phyloP scores from a whole-genome alignment of 64 coral and sea anemone genomes.

The Astreopora myriophthalma region DNA sequence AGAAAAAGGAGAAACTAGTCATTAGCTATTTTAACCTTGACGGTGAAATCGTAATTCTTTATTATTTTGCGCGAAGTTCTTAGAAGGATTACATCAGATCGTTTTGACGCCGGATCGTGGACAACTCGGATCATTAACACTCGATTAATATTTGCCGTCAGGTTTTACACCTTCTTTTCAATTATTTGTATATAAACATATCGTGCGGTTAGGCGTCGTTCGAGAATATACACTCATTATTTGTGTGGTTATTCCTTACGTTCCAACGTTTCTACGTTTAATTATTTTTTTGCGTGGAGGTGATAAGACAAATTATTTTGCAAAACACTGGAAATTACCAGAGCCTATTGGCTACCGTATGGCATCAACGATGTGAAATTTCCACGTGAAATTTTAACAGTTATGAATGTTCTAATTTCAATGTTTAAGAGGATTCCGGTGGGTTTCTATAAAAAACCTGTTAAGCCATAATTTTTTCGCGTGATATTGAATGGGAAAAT shows the following conservation, averaged over 20 bases:
- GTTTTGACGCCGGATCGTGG: constrained; percentile 6
- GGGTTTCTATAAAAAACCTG: too few relatives aligned
- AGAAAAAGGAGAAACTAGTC: not conserved
- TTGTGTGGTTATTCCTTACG: not conserved
- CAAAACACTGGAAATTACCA: not conserved
- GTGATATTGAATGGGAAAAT: too few relatives aligned
- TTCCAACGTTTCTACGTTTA: not conserved
- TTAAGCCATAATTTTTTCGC: too few relatives aligned
- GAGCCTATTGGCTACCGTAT: not conserved
- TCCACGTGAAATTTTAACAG: too few relatives aligned
- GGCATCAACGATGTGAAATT: not conserved
- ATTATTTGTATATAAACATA: constrained; percentile 36
- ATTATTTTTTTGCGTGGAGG: not conserved
- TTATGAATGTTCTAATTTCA: too few relatives aligned
- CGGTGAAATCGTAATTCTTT: not conserved
- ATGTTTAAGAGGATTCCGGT: too few relatives aligned
- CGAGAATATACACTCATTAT: not conserved
- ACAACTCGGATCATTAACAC: not conserved
- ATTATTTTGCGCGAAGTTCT: not conserved
- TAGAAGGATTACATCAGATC: not conserved
- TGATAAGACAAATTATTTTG: not conserved
- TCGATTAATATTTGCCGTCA: not conserved
- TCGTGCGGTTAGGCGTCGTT: not conserved
- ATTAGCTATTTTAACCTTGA: not conserved
- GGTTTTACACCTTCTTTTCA: constrained; percentile 21